Evolutionary conservation across 2,113 vertebrate species (phyloP).

Genomic region (Deroptyus accipitrinus): DNA sequence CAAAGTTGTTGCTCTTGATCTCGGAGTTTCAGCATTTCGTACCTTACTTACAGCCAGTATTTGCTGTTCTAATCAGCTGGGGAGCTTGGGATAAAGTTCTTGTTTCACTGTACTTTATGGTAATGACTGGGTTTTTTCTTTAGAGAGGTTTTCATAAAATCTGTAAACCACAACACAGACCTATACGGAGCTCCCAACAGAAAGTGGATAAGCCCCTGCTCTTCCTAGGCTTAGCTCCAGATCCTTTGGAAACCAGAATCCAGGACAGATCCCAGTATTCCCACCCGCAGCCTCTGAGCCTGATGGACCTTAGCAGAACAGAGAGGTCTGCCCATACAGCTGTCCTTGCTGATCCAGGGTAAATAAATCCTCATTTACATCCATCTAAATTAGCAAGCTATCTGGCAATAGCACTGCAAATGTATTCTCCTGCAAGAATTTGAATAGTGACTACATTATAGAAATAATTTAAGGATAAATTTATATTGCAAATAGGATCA

Average conservation of each 20-base stretch:
- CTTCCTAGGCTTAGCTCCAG: neutral
- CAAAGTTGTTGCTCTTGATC: no score
- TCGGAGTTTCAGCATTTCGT: no score
- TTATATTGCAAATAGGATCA: neutral
- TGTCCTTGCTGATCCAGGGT: neutral
- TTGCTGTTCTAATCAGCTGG: no score
- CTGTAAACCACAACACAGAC: no score
- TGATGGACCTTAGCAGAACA: rapidly evolving
- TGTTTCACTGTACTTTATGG: no score
- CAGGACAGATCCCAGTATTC: neutral
- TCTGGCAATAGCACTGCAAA: neutral
- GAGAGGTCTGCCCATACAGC: neutral
- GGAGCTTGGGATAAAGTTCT: no score
- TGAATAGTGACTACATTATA: neutral
- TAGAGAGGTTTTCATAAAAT: no score
- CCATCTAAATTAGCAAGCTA: neutral
- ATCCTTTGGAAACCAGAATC: neutral
- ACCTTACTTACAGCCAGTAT: no score
- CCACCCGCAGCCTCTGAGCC: neutral
- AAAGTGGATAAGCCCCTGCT: neutral
- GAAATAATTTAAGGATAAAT: neutral
- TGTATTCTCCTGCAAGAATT: neutral
- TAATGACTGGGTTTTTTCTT: no score
- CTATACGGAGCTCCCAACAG: neutral
- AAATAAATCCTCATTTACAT: neutral